These are phyloP conservation scores for Apamea anceps DNA, from an alignment of 2,888 invertebrate genomes.

Conservation along the genomic window DNA sequence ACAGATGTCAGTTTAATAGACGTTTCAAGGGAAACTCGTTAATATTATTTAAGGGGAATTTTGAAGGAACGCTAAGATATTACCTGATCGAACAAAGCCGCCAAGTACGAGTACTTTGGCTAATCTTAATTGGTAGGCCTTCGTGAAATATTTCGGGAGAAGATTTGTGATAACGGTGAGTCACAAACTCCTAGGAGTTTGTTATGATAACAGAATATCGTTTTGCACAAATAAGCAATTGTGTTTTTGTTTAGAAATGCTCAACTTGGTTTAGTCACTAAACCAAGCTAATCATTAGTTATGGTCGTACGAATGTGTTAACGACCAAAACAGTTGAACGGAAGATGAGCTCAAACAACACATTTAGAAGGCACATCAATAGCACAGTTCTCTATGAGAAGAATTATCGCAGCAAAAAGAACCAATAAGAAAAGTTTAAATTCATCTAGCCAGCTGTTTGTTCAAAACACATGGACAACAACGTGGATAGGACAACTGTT, in stretches of 20 bases:
- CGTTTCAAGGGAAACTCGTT: constrained; percentile 35
- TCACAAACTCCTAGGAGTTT: too few relatives aligned
- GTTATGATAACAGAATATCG: constrained; percentile 14
- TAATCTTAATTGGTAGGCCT: constrained; percentile 49
- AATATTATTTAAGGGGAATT: constrained; percentile 34
- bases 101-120: constrained; percentile 35
- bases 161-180: constrained; percentile 28
- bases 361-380: neutral
- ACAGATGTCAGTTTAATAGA: constrained; percentile 55
- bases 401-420: neutral
- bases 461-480: neutral
- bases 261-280: too few relatives aligned
- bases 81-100: constrained; percentile 43
- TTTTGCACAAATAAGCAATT: neutral
- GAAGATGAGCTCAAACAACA: too few relatives aligned
- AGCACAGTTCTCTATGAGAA: neutral
- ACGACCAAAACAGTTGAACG: too few relatives aligned
- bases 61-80: constrained; percentile 36
- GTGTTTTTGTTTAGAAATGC: neutral
- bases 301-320: neutral
- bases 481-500: neutral
- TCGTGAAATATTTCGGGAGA: constrained; percentile 12
- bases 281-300: too few relatives aligned
- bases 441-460: neutral
- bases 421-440: neutral